Conservation (phyloP, 2,797 vertebrate genomes). For the Sebastes elongatus region DNA sequence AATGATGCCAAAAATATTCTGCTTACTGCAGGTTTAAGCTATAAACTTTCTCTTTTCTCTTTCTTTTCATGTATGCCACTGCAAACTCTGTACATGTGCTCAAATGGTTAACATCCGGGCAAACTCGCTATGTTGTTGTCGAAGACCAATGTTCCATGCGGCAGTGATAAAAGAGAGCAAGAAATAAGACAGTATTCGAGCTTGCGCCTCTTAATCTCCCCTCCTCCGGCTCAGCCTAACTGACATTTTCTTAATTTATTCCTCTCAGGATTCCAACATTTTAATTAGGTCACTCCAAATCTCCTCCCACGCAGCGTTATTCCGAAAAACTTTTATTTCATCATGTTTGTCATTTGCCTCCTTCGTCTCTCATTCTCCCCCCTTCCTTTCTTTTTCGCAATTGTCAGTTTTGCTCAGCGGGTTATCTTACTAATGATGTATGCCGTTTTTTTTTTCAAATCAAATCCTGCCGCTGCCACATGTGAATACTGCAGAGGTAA, state of each 20-base stretch:
- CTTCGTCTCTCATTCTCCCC: constrained; percentile 43
- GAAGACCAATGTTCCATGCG: constrained; percentile 51
- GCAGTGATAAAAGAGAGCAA: constrained; percentile 59
- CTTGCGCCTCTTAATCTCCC: constrained; percentile 76
- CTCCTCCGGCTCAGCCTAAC: constrained; percentile 79
- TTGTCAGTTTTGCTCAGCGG: constrained; percentile 61
- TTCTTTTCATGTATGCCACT: not conserved
- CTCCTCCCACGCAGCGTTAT: constrained; percentile 75
- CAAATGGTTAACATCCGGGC: constrained; percentile 14
- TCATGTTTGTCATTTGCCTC: constrained; percentile 70
- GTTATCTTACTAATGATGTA: constrained; percentile 66
- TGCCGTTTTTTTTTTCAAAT: not conserved
- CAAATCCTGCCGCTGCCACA: constrained; percentile 34
- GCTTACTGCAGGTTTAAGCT: accelerated
- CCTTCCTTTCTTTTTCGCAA: constrained; percentile 14
- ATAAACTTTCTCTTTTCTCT: constrained; percentile 13
- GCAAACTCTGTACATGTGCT: not conserved
- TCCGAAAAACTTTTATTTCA: constrained; percentile 67
- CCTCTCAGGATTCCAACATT: constrained; percentile 80
- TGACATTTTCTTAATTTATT: constrained; percentile 84
- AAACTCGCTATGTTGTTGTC: constrained; percentile 36
- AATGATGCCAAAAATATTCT: too few species aligned
- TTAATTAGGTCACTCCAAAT: constrained; percentile 84
- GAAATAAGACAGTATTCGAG: constrained; percentile 69
- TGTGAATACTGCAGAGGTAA: constrained; percentile 60